Evolutionary conservation across 1,140 invertebrate genomes (phyloP).

Genomic region (Harlomillsia oculata): DNA sequence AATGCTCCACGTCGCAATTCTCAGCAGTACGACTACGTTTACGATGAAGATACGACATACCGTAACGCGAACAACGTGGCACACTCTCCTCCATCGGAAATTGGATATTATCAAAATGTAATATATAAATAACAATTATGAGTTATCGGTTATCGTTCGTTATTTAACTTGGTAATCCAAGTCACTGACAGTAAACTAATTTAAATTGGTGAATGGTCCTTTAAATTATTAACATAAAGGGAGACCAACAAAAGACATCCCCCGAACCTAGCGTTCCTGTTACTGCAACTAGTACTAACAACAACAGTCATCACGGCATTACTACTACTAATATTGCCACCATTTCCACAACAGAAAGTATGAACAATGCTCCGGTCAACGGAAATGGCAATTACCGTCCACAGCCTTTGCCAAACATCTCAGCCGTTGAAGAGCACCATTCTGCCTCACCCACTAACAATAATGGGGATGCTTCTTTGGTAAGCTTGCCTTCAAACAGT

Average conservation of each 20-base stretch:
- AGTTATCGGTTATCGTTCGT: neutral
- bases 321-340: slow-evolving; percentile 6
- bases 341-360: neutral
- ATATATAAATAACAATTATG: slow-evolving; percentile 6
- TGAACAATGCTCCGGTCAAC: neutral
- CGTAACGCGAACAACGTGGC: slow-evolving; percentile 11
- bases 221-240: slow-evolving; percentile 5
- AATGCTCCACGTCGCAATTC: slow-evolving; percentile 9
- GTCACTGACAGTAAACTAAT: neutral
- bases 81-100: slow-evolving; percentile 13
- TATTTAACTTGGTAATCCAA: neutral
- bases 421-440: slow-evolving; percentile 1
- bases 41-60: slow-evolving; percentile 22
- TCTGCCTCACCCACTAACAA: slow-evolving; percentile 8
- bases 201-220: slow-evolving; percentile 5
- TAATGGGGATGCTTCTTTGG: too few species aligned
- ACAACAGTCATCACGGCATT: neutral
- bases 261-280: slow-evolving; percentile 6
- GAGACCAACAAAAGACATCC: slow-evolving; percentile 6
- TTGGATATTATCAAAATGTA: slow-evolving; percentile 31
- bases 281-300: neutral
- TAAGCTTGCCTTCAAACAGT: neutral
- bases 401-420: neutral
- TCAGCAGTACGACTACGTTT: slow-evolving; percentile 25
- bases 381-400: slow-evolving; percentile 12